Evolutionary conservation across 2,888 invertebrate genomes (phyloP).

Genomic region (Nomada fabriciana): DNA sequence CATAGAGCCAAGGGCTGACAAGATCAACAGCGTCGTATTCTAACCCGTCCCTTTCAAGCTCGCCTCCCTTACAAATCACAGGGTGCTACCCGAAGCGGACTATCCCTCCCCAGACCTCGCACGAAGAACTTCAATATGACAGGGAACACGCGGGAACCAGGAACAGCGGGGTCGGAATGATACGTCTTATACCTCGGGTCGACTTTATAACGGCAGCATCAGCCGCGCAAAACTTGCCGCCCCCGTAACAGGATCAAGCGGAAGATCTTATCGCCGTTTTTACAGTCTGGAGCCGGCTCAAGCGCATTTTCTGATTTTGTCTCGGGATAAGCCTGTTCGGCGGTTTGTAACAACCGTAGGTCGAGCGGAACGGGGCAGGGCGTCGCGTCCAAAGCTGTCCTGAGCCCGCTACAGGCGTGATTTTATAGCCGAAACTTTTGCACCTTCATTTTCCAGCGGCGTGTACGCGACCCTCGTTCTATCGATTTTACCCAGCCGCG

Average conservation of each 20-base stretch:
- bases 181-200: constrained; percentile 22
- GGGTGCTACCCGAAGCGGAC: not conserved
- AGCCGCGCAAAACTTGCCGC: constrained; percentile 44
- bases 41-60: no score
- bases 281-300: constrained; percentile 60
- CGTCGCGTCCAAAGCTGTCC: constrained; percentile 20
- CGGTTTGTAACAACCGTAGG: constrained; percentile 28
- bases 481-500: constrained; percentile 66
- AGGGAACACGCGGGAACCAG: not conserved
- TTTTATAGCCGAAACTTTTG: constrained; percentile 69
- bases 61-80: not conserved
- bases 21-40: no score
- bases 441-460: constrained; percentile 61
- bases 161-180: not conserved
- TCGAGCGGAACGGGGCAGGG: not conserved
- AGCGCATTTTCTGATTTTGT: constrained; percentile 68
- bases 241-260: constrained; percentile 64
- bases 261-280: constrained; percentile 71
- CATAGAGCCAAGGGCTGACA: no score
- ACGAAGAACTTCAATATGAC: not conserved
- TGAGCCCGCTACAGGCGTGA: constrained; percentile 46
- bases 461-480: constrained; percentile 67
- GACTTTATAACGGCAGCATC: constrained; percentile 50
- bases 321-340: constrained; percentile 61
- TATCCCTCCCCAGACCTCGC: not conserved